Evolutionary conservation across 1,140 invertebrate species (phyloP).

Genomic region (Plutomurus gul): DNA sequence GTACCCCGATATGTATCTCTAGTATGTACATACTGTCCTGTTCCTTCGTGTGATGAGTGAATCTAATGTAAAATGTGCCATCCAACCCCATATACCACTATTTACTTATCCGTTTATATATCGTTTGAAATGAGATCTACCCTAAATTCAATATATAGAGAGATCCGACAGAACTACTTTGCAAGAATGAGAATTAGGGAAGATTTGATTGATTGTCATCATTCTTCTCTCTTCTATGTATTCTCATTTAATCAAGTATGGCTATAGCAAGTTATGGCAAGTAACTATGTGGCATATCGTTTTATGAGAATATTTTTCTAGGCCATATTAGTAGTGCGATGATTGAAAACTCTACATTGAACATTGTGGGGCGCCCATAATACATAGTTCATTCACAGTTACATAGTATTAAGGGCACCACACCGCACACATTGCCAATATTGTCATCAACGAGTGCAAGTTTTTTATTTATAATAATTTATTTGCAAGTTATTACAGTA

Average conservation of each 20-base stretch:
- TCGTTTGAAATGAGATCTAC: background rate
- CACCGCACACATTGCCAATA: no score
- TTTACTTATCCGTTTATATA: no score
- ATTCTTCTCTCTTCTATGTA: constrained; percentile 1
- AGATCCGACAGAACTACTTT: background rate
- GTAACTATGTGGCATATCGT: no score
- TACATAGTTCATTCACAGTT: no score
- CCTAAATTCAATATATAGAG: constrained; percentile 13
- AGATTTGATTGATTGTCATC: constrained; percentile 27
- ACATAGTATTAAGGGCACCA: no score
- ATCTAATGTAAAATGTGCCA: background rate
- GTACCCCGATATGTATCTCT: no score
- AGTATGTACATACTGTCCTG: background rate
- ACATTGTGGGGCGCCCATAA: background rate
- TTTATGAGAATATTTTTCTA: background rate
- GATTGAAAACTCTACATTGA: background rate
- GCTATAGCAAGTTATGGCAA: no score
- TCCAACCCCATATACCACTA: background rate
- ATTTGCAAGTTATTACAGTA: no score
- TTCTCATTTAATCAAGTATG: constrained; percentile 1
- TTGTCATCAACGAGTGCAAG: no score
- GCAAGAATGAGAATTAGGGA: constrained; percentile 8
- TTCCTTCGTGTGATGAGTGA: background rate
- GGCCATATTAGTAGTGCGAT: background rate
- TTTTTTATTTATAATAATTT: no score